Evolutionary conservation across 2,888 invertebrate genomes (phyloP), one percentile per base, ranked within the genome.

Genomic region (Xylocampa areola): DNA sequence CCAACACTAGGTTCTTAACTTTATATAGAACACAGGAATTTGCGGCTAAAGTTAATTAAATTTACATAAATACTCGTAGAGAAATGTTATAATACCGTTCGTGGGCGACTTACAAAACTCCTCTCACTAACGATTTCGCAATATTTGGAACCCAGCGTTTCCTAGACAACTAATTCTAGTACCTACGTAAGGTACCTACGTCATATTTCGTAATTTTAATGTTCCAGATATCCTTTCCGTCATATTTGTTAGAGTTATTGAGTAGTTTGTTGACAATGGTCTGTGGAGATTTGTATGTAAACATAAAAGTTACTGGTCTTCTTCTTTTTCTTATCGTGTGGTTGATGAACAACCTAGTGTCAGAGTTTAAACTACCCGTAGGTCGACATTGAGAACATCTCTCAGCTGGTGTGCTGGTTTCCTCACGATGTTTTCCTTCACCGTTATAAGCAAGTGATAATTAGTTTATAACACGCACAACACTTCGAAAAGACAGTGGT

Each of bases 161-260:
- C 65, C 65, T 66, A 16, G 41, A 19, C 10, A 53, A 59, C 65
- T 50, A 66, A 66, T 66, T 66, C 52, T 41, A 4, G 44, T 48
- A 39, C n/a, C n/a, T n/a, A n/a, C n/a, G n/a, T 44, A 36, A 57
- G 49, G 39, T 44, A 49, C 23, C 40, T 53, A 41, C 33, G n/a
- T n/a, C n/a, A n/a, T 45, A 30, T 30, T 47, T 23, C 33, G 25
- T 30, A 44, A 51, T 33, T 49, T 32, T 44, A 8, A 10, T 16
- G 21, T 44, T 35, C 45, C 25, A 17, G 23, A 8, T 25, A 25
- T 11, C n/a, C 25, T 10, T 25, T 4, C n/a, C 25, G 16, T 27
- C 33, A 50, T 43, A 49, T 14, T 45, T 35, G 2, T 35, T 51
- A n/a, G 32, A 50, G 35, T 45, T 44, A 63, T 39, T 54, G 25